A percentile compares a stretch with the other conserved stretches of the same genome.
phyloP scores from a whole-genome alignment of 2,888 invertebrate species.

The Digitonthophagus gazella region DNA sequence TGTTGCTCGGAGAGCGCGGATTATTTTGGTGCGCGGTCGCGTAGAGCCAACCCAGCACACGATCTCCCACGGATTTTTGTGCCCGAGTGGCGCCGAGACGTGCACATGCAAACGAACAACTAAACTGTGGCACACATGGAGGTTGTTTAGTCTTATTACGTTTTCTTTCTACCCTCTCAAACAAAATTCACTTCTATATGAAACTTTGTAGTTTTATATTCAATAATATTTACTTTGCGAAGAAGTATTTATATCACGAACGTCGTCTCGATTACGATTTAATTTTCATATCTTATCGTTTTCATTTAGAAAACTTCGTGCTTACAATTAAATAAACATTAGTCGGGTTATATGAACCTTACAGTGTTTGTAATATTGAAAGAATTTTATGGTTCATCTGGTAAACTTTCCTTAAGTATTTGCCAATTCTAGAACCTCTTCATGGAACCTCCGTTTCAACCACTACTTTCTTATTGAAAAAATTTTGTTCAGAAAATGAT shows the following conservation, averaged over 20 bases:
- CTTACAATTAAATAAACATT: background rate
- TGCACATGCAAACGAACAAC: background rate
- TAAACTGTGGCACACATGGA: background rate
- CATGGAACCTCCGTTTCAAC: no score
- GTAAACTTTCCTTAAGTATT: no score
- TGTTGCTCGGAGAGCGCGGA: background rate
- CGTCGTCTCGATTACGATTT: background rate
- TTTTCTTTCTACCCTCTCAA: background rate
- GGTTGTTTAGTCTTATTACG: background rate
- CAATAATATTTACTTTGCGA: no score
- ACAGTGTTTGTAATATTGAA: no score
- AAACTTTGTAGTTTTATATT: background rate
- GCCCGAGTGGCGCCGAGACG: background rate
- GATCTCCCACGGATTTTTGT: background rate
- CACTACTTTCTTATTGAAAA: no score
- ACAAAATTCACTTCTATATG: background rate
- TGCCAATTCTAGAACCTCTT: no score
- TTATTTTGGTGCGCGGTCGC: background rate
- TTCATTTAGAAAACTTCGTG: background rate
- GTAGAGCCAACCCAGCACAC: background rate
- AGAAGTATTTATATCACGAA: background rate
- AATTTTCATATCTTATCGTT: background rate
- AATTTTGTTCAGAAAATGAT: no score
- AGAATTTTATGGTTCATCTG: no score
- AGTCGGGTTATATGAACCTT: no score